Conservation (phyloP, 2,888 invertebrate species). For the Cryptops parisi region DNA sequence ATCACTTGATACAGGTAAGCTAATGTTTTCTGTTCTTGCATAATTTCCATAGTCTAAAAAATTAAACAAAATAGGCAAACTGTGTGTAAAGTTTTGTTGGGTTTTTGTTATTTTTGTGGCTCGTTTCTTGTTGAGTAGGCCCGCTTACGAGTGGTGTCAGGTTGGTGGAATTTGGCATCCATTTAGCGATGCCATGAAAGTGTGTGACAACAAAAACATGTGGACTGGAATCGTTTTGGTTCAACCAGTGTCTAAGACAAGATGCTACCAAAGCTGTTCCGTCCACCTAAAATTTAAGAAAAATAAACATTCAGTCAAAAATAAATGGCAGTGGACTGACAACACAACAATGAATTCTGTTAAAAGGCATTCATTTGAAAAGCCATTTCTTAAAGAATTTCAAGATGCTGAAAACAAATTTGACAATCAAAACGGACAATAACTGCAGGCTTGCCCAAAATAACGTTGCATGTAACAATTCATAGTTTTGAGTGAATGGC, state of each 20-base stretch:
- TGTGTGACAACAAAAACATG: constrained; percentile 66
- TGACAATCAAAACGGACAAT: no score
- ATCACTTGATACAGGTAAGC: constrained; percentile 51
- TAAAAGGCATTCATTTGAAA: no score
- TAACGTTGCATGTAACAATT: no score
- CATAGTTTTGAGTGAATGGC: no score
- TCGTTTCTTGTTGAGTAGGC: no score
- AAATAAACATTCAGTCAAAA: no score
- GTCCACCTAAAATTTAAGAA: constrained; percentile 45
- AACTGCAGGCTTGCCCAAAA: no score
- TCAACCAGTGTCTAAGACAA: constrained; percentile 50
- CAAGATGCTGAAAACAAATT: no score
- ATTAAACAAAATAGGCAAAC: constrained; percentile 1
- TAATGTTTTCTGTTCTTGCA: constrained; percentile 42
- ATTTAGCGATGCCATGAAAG: constrained; percentile 47
- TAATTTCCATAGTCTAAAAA: constrained; percentile 45
- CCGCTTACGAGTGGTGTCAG: no score
- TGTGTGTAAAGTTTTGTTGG: constrained; percentile 36
- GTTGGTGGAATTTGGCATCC: constrained; percentile 44
- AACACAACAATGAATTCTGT: no score
- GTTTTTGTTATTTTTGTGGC: constrained; percentile 37
- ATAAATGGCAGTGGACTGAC: no score
- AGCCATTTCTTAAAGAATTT: no score
- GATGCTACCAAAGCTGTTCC: constrained; percentile 58
- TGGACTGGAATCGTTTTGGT: constrained; percentile 44